Evolutionary conservation across 2,888 invertebrate species (phyloP), one percentile per base, ranked within the genome.

Genomic region (Aleiodes leptofemur): DNA sequence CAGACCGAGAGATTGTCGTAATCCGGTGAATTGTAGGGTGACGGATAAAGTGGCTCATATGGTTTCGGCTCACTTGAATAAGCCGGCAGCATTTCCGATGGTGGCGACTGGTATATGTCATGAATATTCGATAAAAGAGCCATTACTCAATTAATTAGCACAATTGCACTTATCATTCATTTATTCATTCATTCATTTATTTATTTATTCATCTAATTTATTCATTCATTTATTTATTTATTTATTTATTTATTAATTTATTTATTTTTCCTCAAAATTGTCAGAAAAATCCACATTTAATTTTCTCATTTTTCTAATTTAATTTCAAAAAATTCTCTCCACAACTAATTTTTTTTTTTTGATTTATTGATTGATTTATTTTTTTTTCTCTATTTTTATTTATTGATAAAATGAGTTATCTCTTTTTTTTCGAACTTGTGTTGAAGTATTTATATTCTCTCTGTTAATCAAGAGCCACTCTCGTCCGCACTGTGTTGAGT

Each of bases 101-200:
- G 73, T 11, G 83, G 76, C 2, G 84, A 76, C 73, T 85, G 84
- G 74, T 87, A 86, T 51, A 82, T 80, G 53, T 80, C 83, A 73
- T 86, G 86, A 61, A 84, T 85, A 73, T 86, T 89, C 48, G 87
- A 84, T 34, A 87, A 78, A 23, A 89, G 76, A 31, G 88, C 88
- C 89, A 89, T 89, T 7, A 53, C 34, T 48, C 9, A 43, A 11
- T 43, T 23, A 23, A 23, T 23, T 23, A 23, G 23, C 23, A 23
- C 23, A 23, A 23, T 23, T 23, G 23, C 23, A 23, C 23, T 23
- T 1, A 23, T 23, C 23, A 23, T 23, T 23, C 23, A 23, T 23
- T 2, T 1, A 23, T 23, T 23, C 23, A 23, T 23, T 23, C 23
- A 23, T 23, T 23, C 2, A 23, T 23, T 23, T 1, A 23, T 23